phyloP scores from a whole-genome alignment of 1,140 invertebrate genomes.

The Idris sp. region DNA sequence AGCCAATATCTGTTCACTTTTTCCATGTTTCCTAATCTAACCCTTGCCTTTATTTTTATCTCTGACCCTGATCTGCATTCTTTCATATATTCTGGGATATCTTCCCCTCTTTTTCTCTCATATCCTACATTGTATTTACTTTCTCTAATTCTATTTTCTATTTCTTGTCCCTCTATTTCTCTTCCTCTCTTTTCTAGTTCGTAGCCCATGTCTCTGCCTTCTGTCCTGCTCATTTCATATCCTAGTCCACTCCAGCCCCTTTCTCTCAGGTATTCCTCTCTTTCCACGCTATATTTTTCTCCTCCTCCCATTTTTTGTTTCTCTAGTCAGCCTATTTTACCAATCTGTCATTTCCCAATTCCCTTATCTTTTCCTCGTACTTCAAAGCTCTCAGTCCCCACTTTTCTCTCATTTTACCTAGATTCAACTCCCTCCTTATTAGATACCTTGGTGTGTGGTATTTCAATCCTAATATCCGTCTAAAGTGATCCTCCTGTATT shows the following conservation, averaged over 20 bases:
- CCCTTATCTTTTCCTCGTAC: neutral
- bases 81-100: neutral
- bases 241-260: neutral
- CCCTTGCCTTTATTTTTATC: neutral
- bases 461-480: conserved; percentile 1
- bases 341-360: neutral
- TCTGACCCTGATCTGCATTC: neutral
- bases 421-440: neutral
- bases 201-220: neutral
- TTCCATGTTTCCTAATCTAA: neutral
- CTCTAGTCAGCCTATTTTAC: neutral
- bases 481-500: neutral
- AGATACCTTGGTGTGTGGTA: neutral
- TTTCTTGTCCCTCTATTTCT: neutral
- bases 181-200: neutral
- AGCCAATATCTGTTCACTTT: neutral
- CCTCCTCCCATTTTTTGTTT: neutral
- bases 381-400: neutral
- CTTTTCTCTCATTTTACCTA: neutral
- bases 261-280: neutral
- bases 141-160: neutral
- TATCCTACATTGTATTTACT: neutral
- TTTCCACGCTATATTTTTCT: neutral
- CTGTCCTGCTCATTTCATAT: neutral
- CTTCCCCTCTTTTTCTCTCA: neutral